Evolutionary conservation across 1,140 invertebrate genomes (phyloP).

Genomic region (Trichonephila clavipes): DNA sequence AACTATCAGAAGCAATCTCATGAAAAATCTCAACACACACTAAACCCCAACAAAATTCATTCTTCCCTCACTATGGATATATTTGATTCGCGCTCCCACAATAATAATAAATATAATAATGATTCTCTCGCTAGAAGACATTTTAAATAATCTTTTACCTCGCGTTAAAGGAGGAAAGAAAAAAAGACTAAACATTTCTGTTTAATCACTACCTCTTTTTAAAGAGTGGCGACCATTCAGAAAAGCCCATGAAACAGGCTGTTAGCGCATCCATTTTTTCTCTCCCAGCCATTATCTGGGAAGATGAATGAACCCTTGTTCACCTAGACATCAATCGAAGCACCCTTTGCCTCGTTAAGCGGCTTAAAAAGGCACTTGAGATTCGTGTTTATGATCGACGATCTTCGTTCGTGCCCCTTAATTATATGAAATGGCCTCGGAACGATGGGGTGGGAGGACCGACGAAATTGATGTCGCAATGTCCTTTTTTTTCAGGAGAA

Average conservation of each 20-base stretch:
- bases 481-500: neutral
- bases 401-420: neutral
- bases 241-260: neutral
- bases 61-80: too few relatives aligned
- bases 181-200: neutral
- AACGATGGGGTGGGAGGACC: neutral
- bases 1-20: too few relatives aligned
- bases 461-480: neutral
- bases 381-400: conserved; percentile 41
- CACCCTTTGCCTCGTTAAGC: conserved; percentile 21
- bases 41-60: too few relatives aligned
- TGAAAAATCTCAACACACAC: too few relatives aligned
- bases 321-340: conserved; percentile 9
- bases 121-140: too few relatives aligned
- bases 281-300: neutral
- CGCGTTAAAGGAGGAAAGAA: too few relatives aligned
- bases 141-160: too few relatives aligned
- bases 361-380: conserved; percentile 15
- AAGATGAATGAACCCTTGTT: conserved; percentile 44
- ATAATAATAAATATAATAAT: too few relatives aligned
- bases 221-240: neutral
- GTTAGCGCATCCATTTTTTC: neutral
- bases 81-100: too few relatives aligned
- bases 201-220: neutral
- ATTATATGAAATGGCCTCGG: neutral